These are phyloP conservation scores for Meandrina meandrites DNA, from an alignment of 92 coral and sea anemone species.

Conservation along the genomic window DNA sequence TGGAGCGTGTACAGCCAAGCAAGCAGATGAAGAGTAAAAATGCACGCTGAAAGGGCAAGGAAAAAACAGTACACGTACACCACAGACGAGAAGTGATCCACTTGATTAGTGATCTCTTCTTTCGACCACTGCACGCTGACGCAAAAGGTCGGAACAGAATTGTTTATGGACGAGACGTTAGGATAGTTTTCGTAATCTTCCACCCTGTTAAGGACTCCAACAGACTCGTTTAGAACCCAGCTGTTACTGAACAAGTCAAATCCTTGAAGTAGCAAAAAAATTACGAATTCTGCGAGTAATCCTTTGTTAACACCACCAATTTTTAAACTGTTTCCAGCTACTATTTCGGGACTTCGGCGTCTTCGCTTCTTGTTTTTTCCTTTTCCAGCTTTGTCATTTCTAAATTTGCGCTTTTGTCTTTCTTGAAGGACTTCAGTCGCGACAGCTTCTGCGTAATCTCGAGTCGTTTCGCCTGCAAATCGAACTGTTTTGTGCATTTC, in stretches of 20 bases:
- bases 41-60: slow-evolving; percentile 71
- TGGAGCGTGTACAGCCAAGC: slow-evolving; percentile 85
- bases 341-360: background rate
- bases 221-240: slow-evolving; percentile 75
- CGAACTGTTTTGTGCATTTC: slow-evolving; percentile 34
- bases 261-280: slow-evolving; percentile 85
- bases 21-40: slow-evolving; percentile 70
- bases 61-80: slow-evolving; percentile 65
- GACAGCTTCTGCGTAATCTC: slow-evolving; percentile 30
- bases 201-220: slow-evolving; percentile 50
- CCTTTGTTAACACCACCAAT: slow-evolving; percentile 74
- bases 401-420: slow-evolving; percentile 26
- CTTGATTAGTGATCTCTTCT: slow-evolving; percentile 55
- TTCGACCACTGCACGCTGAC: slow-evolving; percentile 66
- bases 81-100: slow-evolving; percentile 57
- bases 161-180: slow-evolving; percentile 61
- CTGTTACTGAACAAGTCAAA: slow-evolving; percentile 83
- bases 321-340: background rate
- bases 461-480: slow-evolving; percentile 10
- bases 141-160: slow-evolving; percentile 69
- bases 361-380: slow-evolving; percentile 32
- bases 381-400: slow-evolving; percentile 19
- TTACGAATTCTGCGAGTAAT: slow-evolving; percentile 73
- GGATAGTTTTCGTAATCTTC: slow-evolving; percentile 46
- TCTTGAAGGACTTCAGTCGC: slow-evolving; percentile 41